phyloP scores from a whole-genome alignment of 2,888 invertebrate genomes.

The Ptilodon capucinus region DNA sequence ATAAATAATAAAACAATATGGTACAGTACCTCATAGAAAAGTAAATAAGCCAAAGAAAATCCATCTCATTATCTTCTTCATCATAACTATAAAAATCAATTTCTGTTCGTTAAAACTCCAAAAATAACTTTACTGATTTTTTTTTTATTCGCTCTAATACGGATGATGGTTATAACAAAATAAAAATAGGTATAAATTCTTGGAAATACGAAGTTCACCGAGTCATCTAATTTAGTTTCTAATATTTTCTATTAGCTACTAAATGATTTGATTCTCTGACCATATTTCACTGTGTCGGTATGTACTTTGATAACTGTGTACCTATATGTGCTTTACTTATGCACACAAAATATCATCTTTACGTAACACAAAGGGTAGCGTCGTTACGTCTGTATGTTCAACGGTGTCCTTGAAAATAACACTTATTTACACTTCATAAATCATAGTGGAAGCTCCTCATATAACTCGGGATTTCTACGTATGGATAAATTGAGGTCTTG shows the following conservation, averaged over 20 bases:
- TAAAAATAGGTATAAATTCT: too few relatives aligned
- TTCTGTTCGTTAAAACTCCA: too few relatives aligned
- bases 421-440: conserved; percentile 1
- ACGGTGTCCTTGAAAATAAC: conserved; percentile 17
- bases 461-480: background rate
- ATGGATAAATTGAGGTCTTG: background rate
- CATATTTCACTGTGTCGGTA: conserved; percentile 17
- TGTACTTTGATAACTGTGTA: conserved; percentile 44
- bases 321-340: conserved; percentile 48
- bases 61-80: too few relatives aligned
- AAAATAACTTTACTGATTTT: too few relatives aligned
- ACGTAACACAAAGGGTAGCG: conserved; percentile 26
- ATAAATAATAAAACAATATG: too few relatives aligned
- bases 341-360: conserved; percentile 48
- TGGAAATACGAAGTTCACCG: too few relatives aligned
- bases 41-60: too few relatives aligned
- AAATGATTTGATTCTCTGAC: conserved; percentile 7
- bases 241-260: background rate
- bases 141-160: too few relatives aligned
- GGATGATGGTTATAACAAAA: too few relatives aligned
- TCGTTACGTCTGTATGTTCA: conserved; percentile 28
- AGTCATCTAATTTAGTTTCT: background rate
- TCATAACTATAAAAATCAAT: too few relatives aligned
- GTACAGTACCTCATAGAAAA: too few relatives aligned
- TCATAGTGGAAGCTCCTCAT: background rate